Evolutionary conservation across 2,797 vertebrate species (phyloP).

Genomic region (Triplophysa bombifrons): DNA sequence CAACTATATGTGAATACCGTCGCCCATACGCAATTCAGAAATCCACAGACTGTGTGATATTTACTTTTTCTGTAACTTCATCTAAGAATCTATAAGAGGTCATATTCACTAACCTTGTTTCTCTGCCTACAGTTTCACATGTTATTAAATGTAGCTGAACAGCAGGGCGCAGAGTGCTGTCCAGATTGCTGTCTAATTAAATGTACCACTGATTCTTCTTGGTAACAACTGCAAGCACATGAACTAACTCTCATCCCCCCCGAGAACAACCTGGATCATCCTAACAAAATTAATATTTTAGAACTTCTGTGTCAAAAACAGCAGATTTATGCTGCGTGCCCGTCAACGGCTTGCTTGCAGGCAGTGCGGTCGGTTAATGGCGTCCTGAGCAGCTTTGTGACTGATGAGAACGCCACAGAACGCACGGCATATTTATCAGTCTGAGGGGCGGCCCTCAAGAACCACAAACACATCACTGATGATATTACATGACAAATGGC

Average conservation of each 20-base stretch:
- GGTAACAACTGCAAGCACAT: slow-evolving; percentile 69
- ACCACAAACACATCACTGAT: slow-evolving; percentile 41
- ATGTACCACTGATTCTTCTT: slow-evolving; percentile 63
- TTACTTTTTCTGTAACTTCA: slow-evolving; percentile 36
- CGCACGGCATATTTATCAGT: slow-evolving; percentile 72
- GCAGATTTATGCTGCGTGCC: slow-evolving; percentile 59
- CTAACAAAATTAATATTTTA: slow-evolving; percentile 76
- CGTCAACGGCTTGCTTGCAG: slow-evolving; percentile 76
- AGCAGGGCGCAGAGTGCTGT: slow-evolving; percentile 67
- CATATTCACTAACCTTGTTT: slow-evolving; percentile 27
- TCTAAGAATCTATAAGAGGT: slow-evolving; percentile 38
- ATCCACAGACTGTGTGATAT: slow-evolving; percentile 29
- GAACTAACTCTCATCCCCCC: slow-evolving; percentile 68
- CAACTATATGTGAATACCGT: background rate
- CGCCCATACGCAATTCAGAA: background rate
- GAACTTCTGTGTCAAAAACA: slow-evolving; percentile 73
- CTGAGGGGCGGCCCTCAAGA: slow-evolving; percentile 40
- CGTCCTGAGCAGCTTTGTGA: slow-evolving; percentile 63
- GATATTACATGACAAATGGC: slow-evolving; percentile 23
- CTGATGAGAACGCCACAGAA: slow-evolving; percentile 71
- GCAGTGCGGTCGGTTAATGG: slow-evolving; percentile 70
- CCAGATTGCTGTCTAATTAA: slow-evolving; percentile 74
- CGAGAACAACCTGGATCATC: slow-evolving; percentile 72
- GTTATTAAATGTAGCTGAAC: slow-evolving; percentile 58
- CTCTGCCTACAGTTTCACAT: slow-evolving; percentile 46